These are phyloP conservation scores for Eristalis arbustorum DNA, from an alignment of 2,888 invertebrate species.

Conservation along the genomic window DNA sequence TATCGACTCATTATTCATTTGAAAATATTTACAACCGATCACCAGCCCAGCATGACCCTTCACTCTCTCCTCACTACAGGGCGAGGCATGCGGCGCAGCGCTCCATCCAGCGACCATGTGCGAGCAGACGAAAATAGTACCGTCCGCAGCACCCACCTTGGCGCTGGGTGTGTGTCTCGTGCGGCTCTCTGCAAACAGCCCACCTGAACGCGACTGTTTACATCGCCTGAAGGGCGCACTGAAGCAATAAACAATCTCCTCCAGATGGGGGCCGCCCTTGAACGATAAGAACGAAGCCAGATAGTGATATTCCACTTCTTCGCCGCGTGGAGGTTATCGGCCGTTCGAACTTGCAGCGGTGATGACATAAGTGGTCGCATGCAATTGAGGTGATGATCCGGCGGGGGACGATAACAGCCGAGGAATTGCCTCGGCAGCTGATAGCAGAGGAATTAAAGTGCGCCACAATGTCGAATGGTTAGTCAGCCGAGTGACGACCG, in stretches of 20 bases:
- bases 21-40: slow-evolving; percentile 7
- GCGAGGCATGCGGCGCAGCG: background rate
- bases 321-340: background rate
- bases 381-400: slow-evolving; percentile 26
- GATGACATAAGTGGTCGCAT: slow-evolving; percentile 37
- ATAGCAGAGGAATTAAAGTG: slow-evolving; percentile 14
- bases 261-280: slow-evolving; percentile 3
- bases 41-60: background rate
- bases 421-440: background rate
- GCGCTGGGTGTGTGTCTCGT: background rate
- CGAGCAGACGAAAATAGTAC: slow-evolving; percentile 4
- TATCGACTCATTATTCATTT: background rate
- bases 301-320: background rate
- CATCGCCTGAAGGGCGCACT: background rate
- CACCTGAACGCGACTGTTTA: background rate
- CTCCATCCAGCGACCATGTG: background rate
- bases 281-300: slow-evolving; percentile 10
- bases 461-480: slow-evolving; percentile 3
- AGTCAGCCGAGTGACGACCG: background rate
- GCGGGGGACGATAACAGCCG: slow-evolving; percentile 1
- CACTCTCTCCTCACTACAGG: background rate
- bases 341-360: slow-evolving; percentile 3
- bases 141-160: background rate
- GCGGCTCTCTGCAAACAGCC: background rate
- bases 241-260: background rate